These are phyloP conservation scores for Eupithecia centaureata DNA, from an alignment of 2,888 invertebrate species.

Conservation along the genomic window DNA sequence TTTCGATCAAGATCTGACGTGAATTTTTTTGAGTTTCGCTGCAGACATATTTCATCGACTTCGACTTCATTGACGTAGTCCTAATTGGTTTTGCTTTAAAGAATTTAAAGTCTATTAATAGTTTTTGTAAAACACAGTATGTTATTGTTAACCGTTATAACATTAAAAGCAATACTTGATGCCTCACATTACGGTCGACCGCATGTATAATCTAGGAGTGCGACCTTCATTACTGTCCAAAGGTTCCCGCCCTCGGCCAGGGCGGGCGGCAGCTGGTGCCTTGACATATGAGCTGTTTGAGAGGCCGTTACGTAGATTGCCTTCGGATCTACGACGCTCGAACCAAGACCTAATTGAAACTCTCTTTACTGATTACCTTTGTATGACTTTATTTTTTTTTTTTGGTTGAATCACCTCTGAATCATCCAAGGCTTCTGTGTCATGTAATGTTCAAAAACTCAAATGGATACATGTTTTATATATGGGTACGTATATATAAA, in stretches of 20 bases:
- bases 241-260: conserved; percentile 6
- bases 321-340: conserved; percentile 21
- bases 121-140: too few relatives aligned
- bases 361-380: conserved; percentile 29
- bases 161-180: neutral
- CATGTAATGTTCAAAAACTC: neutral
- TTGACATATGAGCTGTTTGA: conserved; percentile 44
- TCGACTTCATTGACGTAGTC: too few relatives aligned
- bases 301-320: conserved; percentile 45
- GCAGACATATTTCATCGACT: too few relatives aligned
- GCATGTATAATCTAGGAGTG: neutral
- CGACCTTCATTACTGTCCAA: conserved; percentile 19
- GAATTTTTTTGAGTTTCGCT: too few relatives aligned
- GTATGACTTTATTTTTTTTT: conserved; percentile 13
- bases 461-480: too few relatives aligned
- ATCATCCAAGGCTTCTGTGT: neutral
- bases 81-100: too few relatives aligned
- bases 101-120: too few relatives aligned
- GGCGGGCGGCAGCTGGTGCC: conserved; percentile 37
- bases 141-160: neutral
- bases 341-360: conserved; percentile 33
- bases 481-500: too few relatives aligned
- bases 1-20: too few relatives aligned
- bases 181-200: neutral
- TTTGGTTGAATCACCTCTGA: neutral